These are phyloP conservation scores for Polypedilum pembai DNA, from an alignment of 1,140 invertebrate species.

Conservation along the genomic window DNA sequence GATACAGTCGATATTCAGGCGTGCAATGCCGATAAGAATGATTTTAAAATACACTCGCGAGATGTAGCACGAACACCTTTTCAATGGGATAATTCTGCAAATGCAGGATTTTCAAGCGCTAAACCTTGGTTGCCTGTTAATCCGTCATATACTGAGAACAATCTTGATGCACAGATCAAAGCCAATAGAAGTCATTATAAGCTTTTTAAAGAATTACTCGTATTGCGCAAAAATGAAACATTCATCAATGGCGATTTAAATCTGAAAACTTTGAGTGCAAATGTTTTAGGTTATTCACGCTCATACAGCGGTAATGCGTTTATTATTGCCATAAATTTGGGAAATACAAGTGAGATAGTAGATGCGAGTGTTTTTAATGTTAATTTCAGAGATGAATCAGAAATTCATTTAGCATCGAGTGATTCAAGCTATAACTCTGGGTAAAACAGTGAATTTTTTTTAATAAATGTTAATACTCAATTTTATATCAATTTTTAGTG, in stretches of 20 bases:
- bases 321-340: not conserved
- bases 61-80: conserved; percentile 61
- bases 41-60: conserved; percentile 38
- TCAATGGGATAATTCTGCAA: conserved; percentile 55
- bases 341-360: not conserved
- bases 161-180: conserved; percentile 43
- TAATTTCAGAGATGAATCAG: not conserved
- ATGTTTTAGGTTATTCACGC: conserved; percentile 43
- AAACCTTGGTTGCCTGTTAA: conserved; percentile 56
- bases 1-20: conserved; percentile 46
- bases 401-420: not conserved
- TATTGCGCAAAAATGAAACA: conserved; percentile 39
- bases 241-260: conserved; percentile 42
- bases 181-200: conserved; percentile 44
- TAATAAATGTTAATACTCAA: not conserved
- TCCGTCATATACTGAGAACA: conserved; percentile 43
- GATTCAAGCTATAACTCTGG: not conserved
- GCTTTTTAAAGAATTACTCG: conserved; percentile 46
- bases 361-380: not conserved
- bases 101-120: conserved; percentile 54
- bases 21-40: conserved; percentile 37
- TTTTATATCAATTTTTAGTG: not conserved
- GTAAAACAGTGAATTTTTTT: not conserved
- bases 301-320: not conserved
- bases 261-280: conserved; percentile 39